phyloP scores from a whole-genome alignment of 2,888 invertebrate genomes.

The Drosophila anomelani region DNA sequence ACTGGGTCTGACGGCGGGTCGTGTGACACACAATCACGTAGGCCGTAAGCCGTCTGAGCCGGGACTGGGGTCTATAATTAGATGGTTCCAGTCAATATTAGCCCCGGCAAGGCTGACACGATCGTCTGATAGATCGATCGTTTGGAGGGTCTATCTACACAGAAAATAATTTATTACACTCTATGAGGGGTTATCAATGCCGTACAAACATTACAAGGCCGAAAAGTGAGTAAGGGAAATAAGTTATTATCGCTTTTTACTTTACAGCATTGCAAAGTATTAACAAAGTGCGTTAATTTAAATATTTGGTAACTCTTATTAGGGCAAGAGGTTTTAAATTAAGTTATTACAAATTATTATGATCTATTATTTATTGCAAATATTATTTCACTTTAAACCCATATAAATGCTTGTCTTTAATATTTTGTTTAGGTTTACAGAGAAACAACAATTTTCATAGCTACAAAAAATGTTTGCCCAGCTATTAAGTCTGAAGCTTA shows the following conservation, averaged over 20 bases:
- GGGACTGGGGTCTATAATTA: conserved; percentile 67
- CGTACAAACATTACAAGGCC: conserved; percentile 1
- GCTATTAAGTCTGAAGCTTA: not conserved
- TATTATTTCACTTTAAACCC: too few species aligned
- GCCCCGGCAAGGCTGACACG: conserved; percentile 50
- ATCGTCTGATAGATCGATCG: conserved; percentile 33
- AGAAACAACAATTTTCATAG: too few species aligned
- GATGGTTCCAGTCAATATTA: conserved; percentile 53
- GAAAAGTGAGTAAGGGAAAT: not conserved
- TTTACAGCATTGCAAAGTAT: not conserved
- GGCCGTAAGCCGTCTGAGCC: conserved; percentile 43
- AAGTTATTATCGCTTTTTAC: not conserved
- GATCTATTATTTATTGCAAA: not conserved
- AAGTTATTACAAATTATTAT: too few species aligned
- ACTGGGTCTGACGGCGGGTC: conserved; percentile 43
- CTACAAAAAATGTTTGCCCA: too few species aligned
- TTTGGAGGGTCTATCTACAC: conserved; percentile 16
- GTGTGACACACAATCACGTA: conserved; percentile 79
- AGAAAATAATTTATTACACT: not conserved
- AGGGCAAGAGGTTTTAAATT: not conserved
- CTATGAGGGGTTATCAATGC: not conserved
- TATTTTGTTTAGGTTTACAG: too few species aligned
- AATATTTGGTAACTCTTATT: not conserved
- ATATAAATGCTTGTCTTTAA: not conserved
- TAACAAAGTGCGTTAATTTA: not conserved